Evolutionary conservation across 2,797 vertebrate species (phyloP).

Genomic region (Chaunax sp.): DNA sequence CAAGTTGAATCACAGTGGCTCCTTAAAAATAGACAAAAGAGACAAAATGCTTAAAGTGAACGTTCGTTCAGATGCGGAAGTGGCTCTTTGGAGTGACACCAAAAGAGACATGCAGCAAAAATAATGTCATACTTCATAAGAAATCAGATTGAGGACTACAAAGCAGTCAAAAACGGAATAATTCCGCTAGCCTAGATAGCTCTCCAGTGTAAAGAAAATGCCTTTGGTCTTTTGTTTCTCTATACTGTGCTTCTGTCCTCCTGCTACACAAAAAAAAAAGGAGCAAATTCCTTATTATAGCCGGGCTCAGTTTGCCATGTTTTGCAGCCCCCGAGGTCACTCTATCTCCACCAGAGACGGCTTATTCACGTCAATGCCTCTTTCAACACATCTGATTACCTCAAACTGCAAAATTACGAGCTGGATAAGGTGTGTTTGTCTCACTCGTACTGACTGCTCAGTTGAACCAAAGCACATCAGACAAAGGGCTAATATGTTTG

Average conservation of each 20-base stretch:
- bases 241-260: slow-evolving; percentile 65
- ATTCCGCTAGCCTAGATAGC: slow-evolving; percentile 69
- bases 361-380: slow-evolving; percentile 61
- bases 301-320: slow-evolving; percentile 62
- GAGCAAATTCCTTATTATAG: slow-evolving; percentile 70
- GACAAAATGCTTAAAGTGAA: slow-evolving; percentile 72
- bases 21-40: slow-evolving; percentile 79
- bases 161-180: slow-evolving; percentile 76
- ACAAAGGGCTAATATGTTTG: slow-evolving; percentile 27
- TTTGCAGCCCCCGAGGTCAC: slow-evolving; percentile 53
- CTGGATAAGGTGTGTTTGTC: slow-evolving; percentile 35
- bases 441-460: slow-evolving; percentile 23
- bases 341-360: slow-evolving; percentile 51
- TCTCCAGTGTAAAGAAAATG: slow-evolving; percentile 77
- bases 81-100: slow-evolving; percentile 78
- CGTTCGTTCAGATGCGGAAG: slow-evolving; percentile 65
- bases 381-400: slow-evolving; percentile 47
- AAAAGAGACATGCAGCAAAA: slow-evolving; percentile 71
- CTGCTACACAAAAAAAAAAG: slow-evolving; percentile 59
- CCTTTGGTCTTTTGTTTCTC: slow-evolving; percentile 81
- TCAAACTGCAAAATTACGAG: slow-evolving; percentile 38
- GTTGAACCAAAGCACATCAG: slow-evolving; percentile 26
- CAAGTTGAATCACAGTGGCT: slow-evolving; percentile 60
- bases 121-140: slow-evolving; percentile 76
- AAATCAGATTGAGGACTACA: slow-evolving; percentile 76